Conservation (phyloP, 2,888 invertebrate species). For the Pristionchus entomophagus region DNA sequence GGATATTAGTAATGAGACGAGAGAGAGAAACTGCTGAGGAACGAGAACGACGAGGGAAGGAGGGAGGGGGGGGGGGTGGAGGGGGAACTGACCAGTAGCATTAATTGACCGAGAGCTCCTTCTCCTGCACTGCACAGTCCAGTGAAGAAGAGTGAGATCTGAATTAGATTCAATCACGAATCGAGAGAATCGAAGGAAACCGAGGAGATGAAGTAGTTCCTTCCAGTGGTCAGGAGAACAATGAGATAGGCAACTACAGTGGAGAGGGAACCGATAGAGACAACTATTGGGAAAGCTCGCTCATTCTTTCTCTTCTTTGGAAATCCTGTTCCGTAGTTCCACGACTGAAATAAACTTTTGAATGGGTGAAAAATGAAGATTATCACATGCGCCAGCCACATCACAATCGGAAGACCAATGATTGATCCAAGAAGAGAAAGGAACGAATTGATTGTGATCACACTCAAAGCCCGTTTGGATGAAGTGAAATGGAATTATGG, state of each 20-base stretch:
- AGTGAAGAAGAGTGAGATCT: slow-evolving; percentile 20
- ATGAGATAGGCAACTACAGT: neutral
- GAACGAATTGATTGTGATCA: neutral
- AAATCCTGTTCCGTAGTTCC: neutral
- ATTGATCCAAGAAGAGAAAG: neutral
- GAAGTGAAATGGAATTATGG: neutral
- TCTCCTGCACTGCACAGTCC: neutral
- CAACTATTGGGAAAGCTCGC: neutral
- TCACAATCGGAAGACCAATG: neutral
- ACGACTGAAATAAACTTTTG: neutral
- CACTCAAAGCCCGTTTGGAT: neutral
- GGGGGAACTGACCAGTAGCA: neutral
- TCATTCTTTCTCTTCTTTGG: neutral
- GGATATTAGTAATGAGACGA: slow-evolving; percentile 11
- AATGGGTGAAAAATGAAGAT: neutral
- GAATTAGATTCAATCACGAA: neutral
- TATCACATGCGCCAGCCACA: neutral
- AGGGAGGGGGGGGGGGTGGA: neutral
- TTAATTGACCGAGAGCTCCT: slow-evolving; percentile 2
- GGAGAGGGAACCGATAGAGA: neutral
- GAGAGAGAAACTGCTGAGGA: slow-evolving; percentile 24
- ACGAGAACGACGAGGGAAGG: slow-evolving; percentile 16
- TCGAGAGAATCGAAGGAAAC: neutral
- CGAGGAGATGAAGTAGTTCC: neutral
- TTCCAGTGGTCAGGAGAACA: neutral